A percentile compares a stretch with the other conserved stretches of the same genome.
These are phyloP conservation scores for Coracias cyanogaster DNA, from an alignment of 2,797 vertebrate genomes.

Conservation along the genomic window DNA sequence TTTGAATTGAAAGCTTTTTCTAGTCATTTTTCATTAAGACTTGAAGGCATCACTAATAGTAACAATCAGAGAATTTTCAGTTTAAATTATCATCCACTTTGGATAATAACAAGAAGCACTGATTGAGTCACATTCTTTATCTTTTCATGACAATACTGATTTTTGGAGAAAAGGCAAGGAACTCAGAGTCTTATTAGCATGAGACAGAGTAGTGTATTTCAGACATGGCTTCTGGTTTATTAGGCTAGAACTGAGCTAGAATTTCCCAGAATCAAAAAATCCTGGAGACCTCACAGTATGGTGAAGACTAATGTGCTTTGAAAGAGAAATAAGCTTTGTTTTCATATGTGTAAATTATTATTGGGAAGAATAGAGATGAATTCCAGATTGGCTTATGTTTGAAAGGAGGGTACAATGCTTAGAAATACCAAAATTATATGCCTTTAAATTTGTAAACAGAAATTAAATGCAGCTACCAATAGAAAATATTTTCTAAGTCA, in stretches of 20 bases:
- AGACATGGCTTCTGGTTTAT: neutral
- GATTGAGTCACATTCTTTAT: neutral
- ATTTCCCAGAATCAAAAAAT: neutral
- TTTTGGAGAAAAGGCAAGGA: neutral
- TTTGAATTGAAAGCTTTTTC: neutral
- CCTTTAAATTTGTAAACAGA: constrained; percentile 15
- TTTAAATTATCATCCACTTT: neutral
- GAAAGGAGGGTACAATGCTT: neutral
- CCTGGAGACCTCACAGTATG: neutral
- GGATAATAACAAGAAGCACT: neutral
- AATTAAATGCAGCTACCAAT: neutral
- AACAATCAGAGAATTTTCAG: neutral
- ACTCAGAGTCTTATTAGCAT: neutral
- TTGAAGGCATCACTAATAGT: neutral
- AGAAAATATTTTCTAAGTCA: neutral
- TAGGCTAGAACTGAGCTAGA: neutral
- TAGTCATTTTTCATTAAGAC: neutral
- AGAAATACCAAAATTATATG: neutral
- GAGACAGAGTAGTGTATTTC: neutral
- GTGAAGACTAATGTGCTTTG: neutral
- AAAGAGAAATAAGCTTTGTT: constrained; percentile 1
- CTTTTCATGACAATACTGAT: neutral
- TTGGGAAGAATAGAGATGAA: constrained; percentile 13
- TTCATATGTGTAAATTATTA: neutral
- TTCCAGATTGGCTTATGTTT: neutral